phyloP scores from a whole-genome alignment of 2,888 invertebrate species.

The Scaptomyza cyrtandrae region DNA sequence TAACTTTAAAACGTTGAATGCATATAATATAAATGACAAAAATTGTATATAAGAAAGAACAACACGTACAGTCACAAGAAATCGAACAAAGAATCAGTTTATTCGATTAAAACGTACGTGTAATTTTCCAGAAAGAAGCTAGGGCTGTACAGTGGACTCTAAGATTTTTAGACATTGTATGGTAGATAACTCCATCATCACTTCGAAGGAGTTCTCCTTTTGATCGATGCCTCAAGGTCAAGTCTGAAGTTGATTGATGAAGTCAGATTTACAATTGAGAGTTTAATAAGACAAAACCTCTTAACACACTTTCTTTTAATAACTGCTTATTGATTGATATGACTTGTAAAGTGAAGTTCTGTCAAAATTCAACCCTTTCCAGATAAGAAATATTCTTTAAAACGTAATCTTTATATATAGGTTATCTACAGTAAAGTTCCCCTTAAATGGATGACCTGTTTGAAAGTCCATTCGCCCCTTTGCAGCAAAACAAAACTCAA shows the following conservation, averaged over 20 bases:
- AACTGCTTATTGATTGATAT: constrained; percentile 21
- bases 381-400: not conserved
- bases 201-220: not conserved
- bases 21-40: constrained; percentile 63
- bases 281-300: not conserved
- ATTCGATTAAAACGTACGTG: not conserved
- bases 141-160: not conserved
- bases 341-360: too few species aligned
- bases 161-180: not conserved
- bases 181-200: not conserved
- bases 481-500: not conserved
- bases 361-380: not conserved
- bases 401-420: not conserved
- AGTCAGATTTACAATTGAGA: constrained; percentile 2
- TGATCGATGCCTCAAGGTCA: not conserved
- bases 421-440: not conserved
- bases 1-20: constrained; percentile 36
- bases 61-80: constrained; percentile 49
- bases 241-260: constrained; percentile 6
- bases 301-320: not conserved
- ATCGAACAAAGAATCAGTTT: constrained; percentile 21
- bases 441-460: constrained; percentile 1
- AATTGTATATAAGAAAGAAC: constrained; percentile 56
- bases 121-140: not conserved
- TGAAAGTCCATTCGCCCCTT: constrained; percentile 21